A percentile compares a stretch with the other conserved stretches of the same genome.
phyloP scores from a whole-genome alignment of 2,113 vertebrate genomes.

The Gavia stellata region DNA sequence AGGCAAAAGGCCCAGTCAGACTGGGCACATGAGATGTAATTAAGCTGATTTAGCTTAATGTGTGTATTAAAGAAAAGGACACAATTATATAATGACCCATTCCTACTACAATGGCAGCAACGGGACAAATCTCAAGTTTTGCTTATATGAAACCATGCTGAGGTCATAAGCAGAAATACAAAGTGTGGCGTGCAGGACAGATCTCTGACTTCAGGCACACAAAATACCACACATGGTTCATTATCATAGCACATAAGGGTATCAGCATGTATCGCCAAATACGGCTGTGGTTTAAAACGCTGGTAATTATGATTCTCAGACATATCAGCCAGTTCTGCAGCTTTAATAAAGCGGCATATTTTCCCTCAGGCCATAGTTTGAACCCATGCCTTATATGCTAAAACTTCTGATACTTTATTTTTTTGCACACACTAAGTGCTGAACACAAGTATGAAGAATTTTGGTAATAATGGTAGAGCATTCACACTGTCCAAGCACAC shows the following conservation, averaged over 20 bases:
- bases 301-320: neutral
- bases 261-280: neutral
- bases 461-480: neutral
- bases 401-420: neutral
- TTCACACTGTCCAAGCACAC: neutral
- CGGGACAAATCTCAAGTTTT: neutral
- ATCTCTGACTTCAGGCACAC: neutral
- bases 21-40: neutral
- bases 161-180: neutral
- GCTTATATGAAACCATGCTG: neutral
- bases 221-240: neutral
- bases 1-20: neutral
- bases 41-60: neutral
- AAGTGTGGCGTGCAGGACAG: neutral
- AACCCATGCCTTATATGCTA: neutral
- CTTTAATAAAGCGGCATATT: neutral
- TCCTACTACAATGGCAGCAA: neutral
- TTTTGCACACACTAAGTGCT: neutral
- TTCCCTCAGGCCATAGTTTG: neutral
- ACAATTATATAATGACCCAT: neutral
- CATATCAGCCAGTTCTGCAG: neutral
- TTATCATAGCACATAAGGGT: neutral
- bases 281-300: neutral
- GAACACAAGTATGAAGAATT: neutral
- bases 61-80: neutral